Evolutionary conservation across 92 coral and sea anemone genomes (phyloP), one percentile per base, ranked within the genome.

Genomic region (Epizoanthus rinbou): DNA sequence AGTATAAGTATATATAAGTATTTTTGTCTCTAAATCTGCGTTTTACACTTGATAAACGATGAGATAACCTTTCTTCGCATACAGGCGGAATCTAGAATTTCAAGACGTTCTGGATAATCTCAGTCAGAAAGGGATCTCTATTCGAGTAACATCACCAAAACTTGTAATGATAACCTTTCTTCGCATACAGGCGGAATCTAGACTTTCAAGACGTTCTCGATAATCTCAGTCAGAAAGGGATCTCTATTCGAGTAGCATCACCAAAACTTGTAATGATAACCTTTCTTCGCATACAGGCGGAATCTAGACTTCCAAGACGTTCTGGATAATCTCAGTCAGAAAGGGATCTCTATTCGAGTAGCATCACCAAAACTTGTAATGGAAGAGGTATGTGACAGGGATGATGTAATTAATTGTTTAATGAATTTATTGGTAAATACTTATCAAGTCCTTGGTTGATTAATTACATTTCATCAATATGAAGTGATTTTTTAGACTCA

Each of bases 101-200:
- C 98, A 89, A 73, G 95, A 89, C 33, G 98, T 95, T 17, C 87
- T 95, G 18, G 95, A 90, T 39, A 90, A 86, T 74, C 90, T 95
- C 37, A 87, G 92, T 10, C 90, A 89, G 73, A 90, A 91, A 81
- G 98, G 98, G 62, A 95, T 95, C 50, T 89, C 98, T 4, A 95
- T 95, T 76, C 87, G 98, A 81, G 98, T 95, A 19, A 98, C 98
- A 17, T 95, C 98, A 16, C 98, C 98, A 0, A 95, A 95, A 65
- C 90, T 95, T 7, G 98, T 95, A 43, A 93, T 95, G 98, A 98
- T n/a, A n/a, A n/a, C n/a, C n/a, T n/a, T n/a, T n/a, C n/a, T n/a
- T n/a, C n/a, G n/a, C 31, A 17, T 57, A 6, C 80, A 95, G 98
- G 80, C 93, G 98, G 47, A 94, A 88, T 82, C 87, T 95, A 17